Conservation (phyloP, 2,888 invertebrate species). For the Ochropleura plecta region DNA sequence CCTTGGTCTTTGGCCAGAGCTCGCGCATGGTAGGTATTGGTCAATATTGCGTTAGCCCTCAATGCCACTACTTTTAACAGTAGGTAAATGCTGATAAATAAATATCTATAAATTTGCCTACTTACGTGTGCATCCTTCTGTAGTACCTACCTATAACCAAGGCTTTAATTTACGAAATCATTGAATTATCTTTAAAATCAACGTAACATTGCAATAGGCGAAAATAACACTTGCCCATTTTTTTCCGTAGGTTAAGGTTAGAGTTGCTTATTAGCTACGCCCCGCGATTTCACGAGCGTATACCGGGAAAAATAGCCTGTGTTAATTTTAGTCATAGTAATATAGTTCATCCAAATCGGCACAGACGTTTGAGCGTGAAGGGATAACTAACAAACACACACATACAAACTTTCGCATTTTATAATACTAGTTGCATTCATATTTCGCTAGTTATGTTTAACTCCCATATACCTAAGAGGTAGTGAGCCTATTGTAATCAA, state of each 20-base stretch:
- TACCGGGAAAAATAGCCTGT: too few relatives aligned
- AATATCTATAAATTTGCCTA: slow-evolving; percentile 15
- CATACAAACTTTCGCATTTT: too few relatives aligned
- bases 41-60: slow-evolving; percentile 49
- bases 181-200: slow-evolving; percentile 12
- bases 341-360: too few relatives aligned
- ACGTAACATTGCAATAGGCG: background rate
- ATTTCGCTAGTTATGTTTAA: background rate
- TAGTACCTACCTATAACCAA: slow-evolving; percentile 8
- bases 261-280: background rate
- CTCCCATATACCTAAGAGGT: background rate
- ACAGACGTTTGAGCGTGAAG: too few relatives aligned
- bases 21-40: background rate
- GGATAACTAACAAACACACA: too few relatives aligned
- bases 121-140: slow-evolving; percentile 28
- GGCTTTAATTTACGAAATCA: slow-evolving; percentile 12
- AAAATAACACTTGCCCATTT: background rate
- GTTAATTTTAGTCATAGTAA: too few relatives aligned
- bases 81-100: slow-evolving; percentile 14
- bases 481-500: background rate
- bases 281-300: too few relatives aligned
- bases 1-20: slow-evolving; percentile 13
- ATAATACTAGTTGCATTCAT: background rate
- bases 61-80: slow-evolving; percentile 26
- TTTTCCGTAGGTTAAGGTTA: too few relatives aligned